phyloP scores from a whole-genome alignment of 37 sponge, comb jelly and placozoan species.

The Cladorhizidae sp. region DNA sequence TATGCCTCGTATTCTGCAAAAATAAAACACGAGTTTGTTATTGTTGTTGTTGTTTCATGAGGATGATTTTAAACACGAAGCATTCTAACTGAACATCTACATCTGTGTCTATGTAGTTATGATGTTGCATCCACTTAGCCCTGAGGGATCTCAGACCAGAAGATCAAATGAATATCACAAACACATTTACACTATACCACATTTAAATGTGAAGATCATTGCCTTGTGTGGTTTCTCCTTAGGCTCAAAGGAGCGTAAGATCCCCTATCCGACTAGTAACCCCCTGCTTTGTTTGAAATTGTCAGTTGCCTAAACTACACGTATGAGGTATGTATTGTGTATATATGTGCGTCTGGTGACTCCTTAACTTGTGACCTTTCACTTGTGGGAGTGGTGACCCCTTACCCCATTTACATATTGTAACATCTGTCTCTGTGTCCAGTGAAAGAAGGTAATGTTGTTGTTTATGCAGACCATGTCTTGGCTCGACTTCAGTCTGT shows the following conservation, averaged over 20 bases:
- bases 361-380: too few species aligned
- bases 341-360: background rate
- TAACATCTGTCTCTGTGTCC: too few species aligned
- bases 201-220: too few species aligned
- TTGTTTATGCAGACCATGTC: slow-evolving; percentile 48
- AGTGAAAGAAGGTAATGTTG: too few species aligned
- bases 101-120: too few species aligned
- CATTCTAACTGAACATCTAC: too few species aligned
- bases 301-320: slow-evolving; percentile 99
- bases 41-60: too few species aligned
- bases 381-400: too few species aligned
- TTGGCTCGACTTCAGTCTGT: slow-evolving; percentile 88
- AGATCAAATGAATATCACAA: slow-evolving; percentile 32
- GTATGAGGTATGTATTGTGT: slow-evolving; percentile 78
- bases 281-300: slow-evolving; percentile 73
- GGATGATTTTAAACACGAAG: too few species aligned
- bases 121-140: slow-evolving; percentile 73
- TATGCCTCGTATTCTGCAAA: too few species aligned
- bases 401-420: too few species aligned
- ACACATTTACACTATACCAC: background rate
- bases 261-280: slow-evolving; percentile 85
- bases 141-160: slow-evolving; percentile 87
- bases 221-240: background rate
- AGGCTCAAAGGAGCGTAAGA: slow-evolving; percentile 83
- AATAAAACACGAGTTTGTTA: too few species aligned